phyloP scores from a whole-genome alignment of 2,113 vertebrate species.

The Pipra filicauda region DNA sequence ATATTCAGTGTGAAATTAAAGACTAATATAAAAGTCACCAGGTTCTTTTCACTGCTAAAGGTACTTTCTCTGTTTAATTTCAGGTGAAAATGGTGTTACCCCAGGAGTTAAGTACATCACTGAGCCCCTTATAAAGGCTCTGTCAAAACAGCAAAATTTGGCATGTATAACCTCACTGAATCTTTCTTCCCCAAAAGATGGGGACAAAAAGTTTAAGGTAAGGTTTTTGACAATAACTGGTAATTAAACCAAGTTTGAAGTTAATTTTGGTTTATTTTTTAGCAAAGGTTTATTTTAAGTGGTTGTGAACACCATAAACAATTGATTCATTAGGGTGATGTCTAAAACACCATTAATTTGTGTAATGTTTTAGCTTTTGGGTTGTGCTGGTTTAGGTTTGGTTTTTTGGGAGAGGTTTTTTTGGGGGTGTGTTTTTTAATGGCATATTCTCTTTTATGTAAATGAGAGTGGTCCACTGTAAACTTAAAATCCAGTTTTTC shows the following conservation, averaged over 20 bases:
- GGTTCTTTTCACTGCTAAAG: neutral
- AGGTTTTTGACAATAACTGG: neutral
- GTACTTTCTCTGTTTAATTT: slow-evolving; percentile 52
- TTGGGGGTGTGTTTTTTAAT: neutral
- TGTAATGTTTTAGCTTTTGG: neutral
- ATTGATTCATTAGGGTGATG: neutral
- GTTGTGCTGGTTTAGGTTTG: neutral
- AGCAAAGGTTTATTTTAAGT: neutral
- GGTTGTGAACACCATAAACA: neutral
- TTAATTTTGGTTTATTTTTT: neutral
- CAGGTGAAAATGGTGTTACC: slow-evolving; percentile 63
- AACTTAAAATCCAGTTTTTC: neutral
- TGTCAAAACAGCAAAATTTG: slow-evolving; percentile 81
- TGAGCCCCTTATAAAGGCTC: slow-evolving; percentile 75
- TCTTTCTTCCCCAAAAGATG: slow-evolving; percentile 79
- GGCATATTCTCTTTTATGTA: neutral
- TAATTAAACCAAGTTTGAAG: neutral
- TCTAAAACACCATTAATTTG: neutral
- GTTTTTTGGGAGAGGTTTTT: fast-evolving
- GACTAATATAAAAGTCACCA: neutral
- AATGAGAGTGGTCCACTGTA: neutral
- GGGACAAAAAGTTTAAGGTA: slow-evolving; percentile 84
- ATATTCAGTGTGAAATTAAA: neutral
- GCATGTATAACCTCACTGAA: slow-evolving; percentile 74
- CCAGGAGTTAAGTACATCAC: slow-evolving; percentile 82